Evolutionary conservation across 2,113 vertebrate species (phyloP), one percentile per base, ranked within the genome.

Genomic region (Heterotilapia buettikoferi): DNA sequence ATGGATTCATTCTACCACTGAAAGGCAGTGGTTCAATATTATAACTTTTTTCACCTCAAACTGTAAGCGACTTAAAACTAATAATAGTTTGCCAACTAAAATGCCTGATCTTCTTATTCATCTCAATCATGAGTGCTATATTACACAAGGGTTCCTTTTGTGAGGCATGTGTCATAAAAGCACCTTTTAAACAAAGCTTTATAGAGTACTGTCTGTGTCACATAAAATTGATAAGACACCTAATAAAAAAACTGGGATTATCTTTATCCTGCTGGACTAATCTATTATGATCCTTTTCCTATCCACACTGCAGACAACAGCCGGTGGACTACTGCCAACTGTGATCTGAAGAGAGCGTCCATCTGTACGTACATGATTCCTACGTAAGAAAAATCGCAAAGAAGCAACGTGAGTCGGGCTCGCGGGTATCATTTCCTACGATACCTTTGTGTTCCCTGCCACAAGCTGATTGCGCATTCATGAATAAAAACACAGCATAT

Each of bases 241-340:
- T 5, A n/a, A 38, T 66, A 50, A 52, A 53, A 53, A 78, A 50
- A 47, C 24, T 50, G 71, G 43, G 26, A 29, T 31, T 80, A 82
- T 40, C 76, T 54, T 86, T 81, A 50, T 21, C 54, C 40, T 45
- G 21, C 19, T n/a, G 43, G 21, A 80, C 11, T 13, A 76, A 50
- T 80, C 40, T 33, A 76, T 18, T n/a, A 33, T 47, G 21, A 54
- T 24, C 33, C 59, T 88, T 33, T 88, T 73, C 79, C 53, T 68
- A 33, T 82, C 38, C 16, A 50, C 33, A 43, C 38, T 92, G 45
- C 92, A 96, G 96, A 90, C 61, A 86, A 94, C 88, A 94, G 93
- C 86, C 92, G 93, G 92, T 96, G 96, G 95, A 94, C 92, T 5
- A 88, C 86, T 1, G 90, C 63, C 1, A 90, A 96, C 87, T 95